A percentile compares a stretch with the other conserved stretches of the same genome.
Evolutionary conservation across 1,140 invertebrate species (phyloP).

Genomic region (Cheumatopsyche charites): DNA sequence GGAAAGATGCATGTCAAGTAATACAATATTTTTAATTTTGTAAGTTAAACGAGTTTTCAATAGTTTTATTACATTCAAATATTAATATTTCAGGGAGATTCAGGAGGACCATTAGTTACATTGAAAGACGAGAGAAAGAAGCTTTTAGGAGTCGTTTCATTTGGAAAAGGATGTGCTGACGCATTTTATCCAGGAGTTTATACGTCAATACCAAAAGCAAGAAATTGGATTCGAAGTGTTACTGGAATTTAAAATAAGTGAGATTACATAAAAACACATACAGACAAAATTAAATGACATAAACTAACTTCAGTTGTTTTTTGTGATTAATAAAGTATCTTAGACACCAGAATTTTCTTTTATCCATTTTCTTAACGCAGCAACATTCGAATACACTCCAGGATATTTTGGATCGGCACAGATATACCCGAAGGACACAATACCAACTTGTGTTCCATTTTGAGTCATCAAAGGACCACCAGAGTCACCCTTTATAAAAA

Average conservation of each 20-base stretch:
- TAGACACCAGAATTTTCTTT: slow-evolving; percentile 21
- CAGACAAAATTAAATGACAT: too few species aligned
- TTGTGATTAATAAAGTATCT: too few species aligned
- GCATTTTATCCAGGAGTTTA: slow-evolving; percentile 5
- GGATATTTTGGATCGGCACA: slow-evolving; percentile 54
- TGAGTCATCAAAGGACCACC: slow-evolving; percentile 48
- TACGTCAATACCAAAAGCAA: neutral
- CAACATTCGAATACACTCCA: slow-evolving; percentile 60
- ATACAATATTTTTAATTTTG: neutral
- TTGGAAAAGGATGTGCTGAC: neutral
- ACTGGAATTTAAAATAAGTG: neutral
- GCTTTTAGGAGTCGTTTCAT: slow-evolving; percentile 12
- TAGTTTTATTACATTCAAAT: neutral
- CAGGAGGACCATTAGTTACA: slow-evolving; percentile 24
- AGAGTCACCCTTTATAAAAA: slow-evolving; percentile 51
- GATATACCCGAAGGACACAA: slow-evolving; percentile 59
- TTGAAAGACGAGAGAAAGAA: neutral
- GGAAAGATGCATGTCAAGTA: slow-evolving; percentile 26
- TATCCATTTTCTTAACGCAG: slow-evolving; percentile 24
- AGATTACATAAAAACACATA: too few species aligned
- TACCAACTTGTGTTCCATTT: slow-evolving; percentile 55
- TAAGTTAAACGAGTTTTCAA: too few species aligned
- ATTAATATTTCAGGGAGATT: slow-evolving; percentile 20
- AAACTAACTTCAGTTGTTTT: too few species aligned
- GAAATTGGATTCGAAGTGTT: slow-evolving; percentile 8